Evolutionary conservation across 2,888 invertebrate species (phyloP).

Genomic region (Athalia circularis): DNA sequence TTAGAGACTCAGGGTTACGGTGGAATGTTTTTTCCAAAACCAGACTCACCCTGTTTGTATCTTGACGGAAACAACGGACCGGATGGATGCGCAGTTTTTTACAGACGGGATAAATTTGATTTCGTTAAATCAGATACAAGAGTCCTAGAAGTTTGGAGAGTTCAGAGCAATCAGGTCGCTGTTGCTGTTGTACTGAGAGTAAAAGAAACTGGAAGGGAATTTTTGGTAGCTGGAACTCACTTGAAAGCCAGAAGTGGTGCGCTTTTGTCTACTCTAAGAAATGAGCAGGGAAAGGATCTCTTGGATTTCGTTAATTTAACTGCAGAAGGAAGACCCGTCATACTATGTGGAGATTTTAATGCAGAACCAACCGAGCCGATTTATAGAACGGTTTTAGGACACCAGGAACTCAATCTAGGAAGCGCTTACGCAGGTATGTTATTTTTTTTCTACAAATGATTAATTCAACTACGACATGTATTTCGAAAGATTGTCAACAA

Average conservation of each 20-base stretch:
- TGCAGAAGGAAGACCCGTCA: constrained; percentile 76
- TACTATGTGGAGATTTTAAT: constrained; percentile 86
- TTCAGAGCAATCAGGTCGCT: constrained; percentile 83
- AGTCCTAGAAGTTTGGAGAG: constrained; percentile 83
- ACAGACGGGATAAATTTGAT: constrained; percentile 79
- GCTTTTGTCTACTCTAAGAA: constrained; percentile 80
- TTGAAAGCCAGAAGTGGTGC: constrained; percentile 84
- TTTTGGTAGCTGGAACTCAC: constrained; percentile 84
- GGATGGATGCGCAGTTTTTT: constrained; percentile 88
- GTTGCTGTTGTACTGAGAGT: constrained; percentile 77
- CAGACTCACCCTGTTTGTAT: constrained; percentile 86
- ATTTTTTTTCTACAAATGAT: not conserved
- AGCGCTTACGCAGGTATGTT: constrained; percentile 77
- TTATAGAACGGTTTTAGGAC: constrained; percentile 78
- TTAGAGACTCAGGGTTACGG: constrained; percentile 80
- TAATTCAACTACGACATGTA: not conserved
- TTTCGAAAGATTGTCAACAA: no score
- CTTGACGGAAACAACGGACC: constrained; percentile 84
- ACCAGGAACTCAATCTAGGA: constrained; percentile 72
- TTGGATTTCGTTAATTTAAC: constrained; percentile 77
- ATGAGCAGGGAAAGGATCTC: constrained; percentile 84
- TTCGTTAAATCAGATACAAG: constrained; percentile 77
- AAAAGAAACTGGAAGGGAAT: constrained; percentile 77
- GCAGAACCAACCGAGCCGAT: constrained; percentile 84
- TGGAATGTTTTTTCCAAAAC: constrained; percentile 85